Percentiles rank a stretch among this genome's conserved stretches.
These are phyloP conservation scores for Cancer borealis DNA, from an alignment of 2,888 invertebrate species.

Conservation along the genomic window DNA sequence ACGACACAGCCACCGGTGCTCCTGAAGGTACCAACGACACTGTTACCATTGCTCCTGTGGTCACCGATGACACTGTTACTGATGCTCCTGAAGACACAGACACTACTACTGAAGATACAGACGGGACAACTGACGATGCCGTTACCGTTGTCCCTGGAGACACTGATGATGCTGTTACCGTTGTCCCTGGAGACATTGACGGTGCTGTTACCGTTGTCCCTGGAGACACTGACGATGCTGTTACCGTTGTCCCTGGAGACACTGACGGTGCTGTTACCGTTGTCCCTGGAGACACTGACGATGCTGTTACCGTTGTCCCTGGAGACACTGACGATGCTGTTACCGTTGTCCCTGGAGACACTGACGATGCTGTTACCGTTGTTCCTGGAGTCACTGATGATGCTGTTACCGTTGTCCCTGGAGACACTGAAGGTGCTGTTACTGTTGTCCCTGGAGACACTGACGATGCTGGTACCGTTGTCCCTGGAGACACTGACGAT, in stretches of 20 bases:
- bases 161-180: neutral
- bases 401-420: neutral
- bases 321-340: conserved; percentile 44
- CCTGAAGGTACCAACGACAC: conserved; percentile 28
- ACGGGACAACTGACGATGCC: neutral
- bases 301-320: neutral
- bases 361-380: neutral
- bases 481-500: neutral
- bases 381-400: neutral
- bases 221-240: neutral
- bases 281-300: conserved; percentile 7
- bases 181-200: neutral
- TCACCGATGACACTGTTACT: neutral
- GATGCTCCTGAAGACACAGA: conserved; percentile 38
- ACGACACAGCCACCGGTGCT: conserved; percentile 27
- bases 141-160: neutral
- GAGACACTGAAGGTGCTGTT: neutral
- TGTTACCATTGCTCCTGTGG: conserved; percentile 45
- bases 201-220: neutral
- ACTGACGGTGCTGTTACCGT: conserved; percentile 36
- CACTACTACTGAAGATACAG: neutral
- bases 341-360: neutral
- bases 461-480: neutral
- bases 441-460: neutral
- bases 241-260: neutral